Percentiles rank a stretch among this genome's conserved stretches.
phyloP scores from a whole-genome alignment of 2,797 vertebrate species.

The Phrynocephalus guinanensis region DNA sequence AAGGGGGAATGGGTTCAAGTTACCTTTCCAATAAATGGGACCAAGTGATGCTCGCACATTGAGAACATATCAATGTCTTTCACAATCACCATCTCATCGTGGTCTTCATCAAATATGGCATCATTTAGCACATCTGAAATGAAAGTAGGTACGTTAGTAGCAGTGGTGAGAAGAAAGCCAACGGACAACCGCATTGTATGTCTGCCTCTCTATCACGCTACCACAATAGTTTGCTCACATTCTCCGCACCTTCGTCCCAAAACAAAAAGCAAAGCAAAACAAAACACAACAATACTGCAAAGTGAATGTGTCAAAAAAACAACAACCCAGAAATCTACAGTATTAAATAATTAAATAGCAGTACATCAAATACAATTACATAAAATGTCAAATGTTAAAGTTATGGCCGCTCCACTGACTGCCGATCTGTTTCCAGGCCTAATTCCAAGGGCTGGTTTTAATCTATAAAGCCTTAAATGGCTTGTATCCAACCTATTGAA shows the following conservation, averaged over 20 bases:
- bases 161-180: background rate
- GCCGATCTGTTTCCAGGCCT: too few relatives aligned
- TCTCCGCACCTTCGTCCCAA: background rate
- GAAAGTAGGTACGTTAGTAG: slow-evolving; percentile 50
- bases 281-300: too few relatives aligned
- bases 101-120: slow-evolving; percentile 98
- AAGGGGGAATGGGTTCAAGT: slow-evolving; percentile 51
- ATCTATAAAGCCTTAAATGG: too few relatives aligned
- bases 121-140: slow-evolving; percentile 93
- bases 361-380: too few relatives aligned
- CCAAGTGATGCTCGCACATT: slow-evolving; percentile 98
- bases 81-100: slow-evolving; percentile 99
- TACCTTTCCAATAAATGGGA: slow-evolving; percentile 97
- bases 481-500: too few relatives aligned
- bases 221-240: background rate
- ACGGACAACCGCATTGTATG: background rate
- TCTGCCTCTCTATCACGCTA: too few relatives aligned
- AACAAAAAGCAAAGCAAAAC: too few relatives aligned
- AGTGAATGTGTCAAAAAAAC: too few relatives aligned
- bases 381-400: too few relatives aligned
- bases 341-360: background rate
- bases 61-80: slow-evolving; percentile 99
- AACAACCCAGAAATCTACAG: too few relatives aligned
- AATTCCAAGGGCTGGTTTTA: too few relatives aligned
- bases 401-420: too few relatives aligned